phyloP scores from a whole-genome alignment of 2,888 invertebrate species.

The Ischnura elegans region DNA sequence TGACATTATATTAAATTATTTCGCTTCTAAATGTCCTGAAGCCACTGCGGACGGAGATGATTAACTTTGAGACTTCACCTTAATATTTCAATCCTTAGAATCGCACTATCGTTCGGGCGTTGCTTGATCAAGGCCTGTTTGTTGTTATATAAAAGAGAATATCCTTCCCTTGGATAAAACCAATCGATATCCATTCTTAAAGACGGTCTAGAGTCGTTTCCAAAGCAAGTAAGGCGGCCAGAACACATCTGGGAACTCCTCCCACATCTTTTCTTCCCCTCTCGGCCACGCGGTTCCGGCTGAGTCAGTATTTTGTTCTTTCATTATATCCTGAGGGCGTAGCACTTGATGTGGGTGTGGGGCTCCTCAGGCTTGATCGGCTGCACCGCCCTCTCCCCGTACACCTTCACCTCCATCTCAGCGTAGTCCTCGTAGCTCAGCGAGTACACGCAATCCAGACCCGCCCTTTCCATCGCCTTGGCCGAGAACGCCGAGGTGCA shows the following conservation, averaged over 20 bases:
- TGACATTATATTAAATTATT: too few relatives aligned
- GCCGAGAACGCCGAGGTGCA: constrained; percentile 89
- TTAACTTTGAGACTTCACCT: too few relatives aligned
- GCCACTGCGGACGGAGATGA: too few relatives aligned
- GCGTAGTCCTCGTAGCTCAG: constrained; percentile 83
- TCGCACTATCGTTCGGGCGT: too few relatives aligned
- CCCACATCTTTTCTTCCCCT: not conserved
- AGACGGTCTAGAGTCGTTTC: not conserved
- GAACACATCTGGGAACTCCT: not conserved
- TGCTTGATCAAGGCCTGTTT: too few relatives aligned
- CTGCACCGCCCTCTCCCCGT: not conserved
- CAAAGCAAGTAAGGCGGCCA: not conserved
- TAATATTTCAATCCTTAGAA: too few relatives aligned
- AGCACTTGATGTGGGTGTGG: constrained; percentile 60
- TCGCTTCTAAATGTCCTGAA: too few relatives aligned
- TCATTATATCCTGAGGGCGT: constrained; percentile 41
- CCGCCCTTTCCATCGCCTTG: constrained; percentile 84
- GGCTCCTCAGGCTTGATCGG: not conserved
- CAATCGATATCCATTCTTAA: not conserved
- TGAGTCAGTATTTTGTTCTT: too few relatives aligned
- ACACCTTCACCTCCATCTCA: not conserved
- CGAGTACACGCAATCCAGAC: constrained; percentile 85
- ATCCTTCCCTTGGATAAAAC: not conserved
- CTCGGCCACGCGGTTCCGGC: not conserved
- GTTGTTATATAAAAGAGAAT: too few relatives aligned